These are phyloP conservation scores for Ceratosolen fusciceps DNA, from an alignment of 1,140 invertebrate species.

Conservation along the genomic window DNA sequence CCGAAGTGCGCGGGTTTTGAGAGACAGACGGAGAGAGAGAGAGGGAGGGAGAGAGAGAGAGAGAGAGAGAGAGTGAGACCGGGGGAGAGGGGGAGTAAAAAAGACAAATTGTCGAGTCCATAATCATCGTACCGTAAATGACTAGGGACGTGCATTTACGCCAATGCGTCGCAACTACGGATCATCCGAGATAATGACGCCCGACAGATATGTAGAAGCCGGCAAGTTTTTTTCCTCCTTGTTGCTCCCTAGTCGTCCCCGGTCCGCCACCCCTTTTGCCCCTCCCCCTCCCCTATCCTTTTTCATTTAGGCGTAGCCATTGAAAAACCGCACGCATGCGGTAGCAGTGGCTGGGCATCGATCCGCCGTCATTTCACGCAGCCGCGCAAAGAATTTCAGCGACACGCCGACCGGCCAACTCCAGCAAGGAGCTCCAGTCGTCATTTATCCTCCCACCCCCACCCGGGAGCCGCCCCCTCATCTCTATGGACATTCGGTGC, in stretches of 20 bases:
- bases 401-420: conserved; percentile 8
- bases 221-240: background rate
- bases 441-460: background rate
- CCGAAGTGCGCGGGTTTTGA: too few species aligned
- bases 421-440: background rate
- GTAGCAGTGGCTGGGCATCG: conserved; percentile 39
- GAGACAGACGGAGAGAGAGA: background rate
- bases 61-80: background rate
- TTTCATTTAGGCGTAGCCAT: conserved; percentile 18
- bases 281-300: background rate
- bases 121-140: conserved; percentile 29
- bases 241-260: background rate
- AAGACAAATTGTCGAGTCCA: background rate
- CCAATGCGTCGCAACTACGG: background rate
- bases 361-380: conserved; percentile 25
- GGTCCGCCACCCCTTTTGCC: too few species aligned
- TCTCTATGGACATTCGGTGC: too few species aligned
- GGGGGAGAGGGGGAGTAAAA: background rate
- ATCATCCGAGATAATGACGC: conserved; percentile 35
- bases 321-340: conserved; percentile 35
- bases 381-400: conserved; percentile 31
- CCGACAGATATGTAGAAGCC: conserved; percentile 38
- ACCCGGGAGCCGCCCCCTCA: too few species aligned
- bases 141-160: conserved; percentile 13
- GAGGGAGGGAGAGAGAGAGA: background rate